Percentiles rank a stretch among this genome's conserved stretches.
These are phyloP conservation scores for Saccostrea glomerata DNA, from an alignment of 1,140 invertebrate genomes.

Conservation along the genomic window DNA sequence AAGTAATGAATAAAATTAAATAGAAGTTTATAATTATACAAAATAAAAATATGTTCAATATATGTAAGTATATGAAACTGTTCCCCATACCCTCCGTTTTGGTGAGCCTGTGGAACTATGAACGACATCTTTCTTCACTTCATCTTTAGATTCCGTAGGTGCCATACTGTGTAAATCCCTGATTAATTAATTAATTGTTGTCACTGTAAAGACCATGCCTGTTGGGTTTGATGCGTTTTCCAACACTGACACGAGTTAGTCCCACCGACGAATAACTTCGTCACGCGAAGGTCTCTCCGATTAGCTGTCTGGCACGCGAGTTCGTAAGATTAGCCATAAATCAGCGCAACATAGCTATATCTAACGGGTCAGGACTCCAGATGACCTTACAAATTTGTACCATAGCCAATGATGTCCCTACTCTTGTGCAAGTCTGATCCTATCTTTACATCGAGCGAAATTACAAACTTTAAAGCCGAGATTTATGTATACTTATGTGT, in stretches of 20 bases:
- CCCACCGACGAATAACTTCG: slow-evolving; percentile 21
- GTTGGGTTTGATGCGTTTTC: slow-evolving; percentile 1
- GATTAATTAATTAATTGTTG: slow-evolving; percentile 17
- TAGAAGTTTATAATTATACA: not conserved
- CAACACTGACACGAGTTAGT: slow-evolving; percentile 26
- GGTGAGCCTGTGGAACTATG: slow-evolving; percentile 6
- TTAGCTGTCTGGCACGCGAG: slow-evolving; percentile 34
- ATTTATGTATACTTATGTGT: slow-evolving; percentile 8
- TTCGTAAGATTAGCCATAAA: slow-evolving; percentile 36
- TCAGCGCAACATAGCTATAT: slow-evolving; percentile 12
- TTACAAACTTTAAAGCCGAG: slow-evolving; percentile 22
- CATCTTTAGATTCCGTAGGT: slow-evolving; percentile 9
- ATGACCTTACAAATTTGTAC: slow-evolving; percentile 14
- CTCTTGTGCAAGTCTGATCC: slow-evolving; percentile 10
- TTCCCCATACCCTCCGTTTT: not conserved
- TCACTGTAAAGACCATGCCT: not conserved
- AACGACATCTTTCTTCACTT: slow-evolving; percentile 9
- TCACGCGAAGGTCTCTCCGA: slow-evolving; percentile 27
- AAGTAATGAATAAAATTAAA: not conserved
- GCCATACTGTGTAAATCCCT: not conserved
- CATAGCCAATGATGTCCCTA: not conserved
- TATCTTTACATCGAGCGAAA: slow-evolving; percentile 18
- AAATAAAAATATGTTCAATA: not conserved
- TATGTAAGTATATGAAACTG: not conserved
- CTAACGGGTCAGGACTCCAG: slow-evolving; percentile 3